phyloP scores from a whole-genome alignment of 1,140 invertebrate species.

The Macrotrachela quadricornifera region DNA sequence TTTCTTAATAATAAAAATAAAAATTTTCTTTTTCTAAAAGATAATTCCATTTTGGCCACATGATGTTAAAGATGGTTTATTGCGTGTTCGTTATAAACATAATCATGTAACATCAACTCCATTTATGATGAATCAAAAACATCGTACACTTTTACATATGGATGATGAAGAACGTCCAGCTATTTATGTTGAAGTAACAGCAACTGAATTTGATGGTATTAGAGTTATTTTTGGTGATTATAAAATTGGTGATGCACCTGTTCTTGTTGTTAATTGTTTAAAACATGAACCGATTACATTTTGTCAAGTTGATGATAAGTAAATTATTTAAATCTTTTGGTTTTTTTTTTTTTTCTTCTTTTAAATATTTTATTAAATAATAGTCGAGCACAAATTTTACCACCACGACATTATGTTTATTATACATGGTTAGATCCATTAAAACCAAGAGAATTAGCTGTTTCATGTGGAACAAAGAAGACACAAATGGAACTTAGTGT shows the following conservation, averaged over 20 bases:
- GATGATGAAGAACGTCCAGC: too few species aligned
- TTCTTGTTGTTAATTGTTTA: constrained; percentile 61
- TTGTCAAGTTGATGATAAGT: constrained; percentile 30
- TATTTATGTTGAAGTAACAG: too few species aligned
- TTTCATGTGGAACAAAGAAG: too few species aligned
- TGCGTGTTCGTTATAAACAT: too few species aligned
- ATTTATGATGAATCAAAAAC: constrained; percentile 3
- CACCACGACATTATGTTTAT: constrained; percentile 18
- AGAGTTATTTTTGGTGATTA: constrained; percentile 64
- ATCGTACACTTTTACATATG: not conserved
- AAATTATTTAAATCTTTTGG: not conserved
- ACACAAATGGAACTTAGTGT: too few species aligned
- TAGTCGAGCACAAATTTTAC: constrained; percentile 13
- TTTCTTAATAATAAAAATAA: too few species aligned
- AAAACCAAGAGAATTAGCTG: constrained; percentile 20
- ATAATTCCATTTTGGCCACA: too few species aligned
- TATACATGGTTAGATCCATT: constrained; percentile 35
- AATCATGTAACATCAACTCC: too few species aligned
- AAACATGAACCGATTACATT: constrained; percentile 28
- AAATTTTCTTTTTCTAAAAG: too few species aligned
- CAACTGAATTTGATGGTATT: constrained; percentile 20
- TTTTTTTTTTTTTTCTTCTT: not conserved
- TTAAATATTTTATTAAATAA: not conserved
- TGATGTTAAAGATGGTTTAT: too few species aligned
- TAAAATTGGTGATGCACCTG: constrained; percentile 55